Base-by-base conservation (phyloP, 2,797 vertebrate genomes). In the Eospalax fontanierii region DNA sequence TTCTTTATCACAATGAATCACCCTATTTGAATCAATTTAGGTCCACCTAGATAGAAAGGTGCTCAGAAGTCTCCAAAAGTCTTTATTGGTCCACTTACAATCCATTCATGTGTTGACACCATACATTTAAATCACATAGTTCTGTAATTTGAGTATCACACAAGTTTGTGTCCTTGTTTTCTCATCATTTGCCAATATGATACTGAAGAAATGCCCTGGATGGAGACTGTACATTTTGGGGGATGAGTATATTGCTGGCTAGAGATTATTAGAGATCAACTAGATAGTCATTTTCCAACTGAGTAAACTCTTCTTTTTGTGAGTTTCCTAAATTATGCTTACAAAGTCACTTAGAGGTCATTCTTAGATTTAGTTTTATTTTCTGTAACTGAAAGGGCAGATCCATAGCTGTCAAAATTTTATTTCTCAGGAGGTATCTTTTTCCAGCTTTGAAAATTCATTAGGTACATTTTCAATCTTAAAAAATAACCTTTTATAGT, bases 371-470 rank as follows among this genome's bases (percentile, higher is more conserved):
- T 35, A 82, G 43, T 83, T 79, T 91, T 94, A 81, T 30, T 89
- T 95, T 88, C 40, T 88, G 0, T 10, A 74, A 15, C 26, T 54
- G 35, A 84, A 89, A 95, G 28, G 40, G 28, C 28, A 94, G 66
- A 93, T 21, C 3, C 43, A 28, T 68, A 71, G 24, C 6, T 88
- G 65, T 80, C 70, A 94, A 71, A 30, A 43, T 90, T 85, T 80
- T 88, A 15, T 93, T 86, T 90, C 66, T 90, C 73, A 65, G 30
- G 74, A 43, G 15, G 14, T 83, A 73, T 83, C 21, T 35, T 93
- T 92, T 43, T 80, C 18, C 50, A 89, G 33, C 85, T 94, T 84
- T 33, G 80, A 91, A 84, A 83, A 87, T 92, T 92, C 87, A 95
- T 89, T 87, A 93, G 38, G 22, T 93, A 54, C 24, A 94, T 80